These are phyloP conservation scores for Peromyscus nudipes DNA, from an alignment of 2,797 vertebrate species.

Conservation along the genomic window DNA sequence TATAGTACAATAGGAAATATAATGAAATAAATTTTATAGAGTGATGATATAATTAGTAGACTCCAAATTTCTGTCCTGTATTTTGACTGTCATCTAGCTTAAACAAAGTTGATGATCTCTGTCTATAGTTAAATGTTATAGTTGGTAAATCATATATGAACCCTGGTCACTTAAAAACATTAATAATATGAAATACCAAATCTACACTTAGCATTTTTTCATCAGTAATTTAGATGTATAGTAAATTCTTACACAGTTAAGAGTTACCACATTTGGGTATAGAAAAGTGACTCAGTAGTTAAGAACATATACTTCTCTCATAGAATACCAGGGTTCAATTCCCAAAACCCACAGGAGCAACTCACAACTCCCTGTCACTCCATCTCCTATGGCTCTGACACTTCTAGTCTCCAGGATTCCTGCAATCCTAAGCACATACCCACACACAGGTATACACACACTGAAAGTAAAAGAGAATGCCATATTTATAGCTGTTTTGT, in stretches of 20 bases:
- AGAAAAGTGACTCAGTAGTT: not conserved
- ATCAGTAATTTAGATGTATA: not conserved
- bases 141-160: not conserved
- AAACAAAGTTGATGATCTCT: not conserved
- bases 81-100: not conserved
- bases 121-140: not conserved
- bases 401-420: not conserved
- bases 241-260: not conserved
- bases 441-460: not conserved
- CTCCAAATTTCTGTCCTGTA: not conserved
- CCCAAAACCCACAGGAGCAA: not conserved
- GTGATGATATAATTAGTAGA: not conserved
- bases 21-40: not conserved
- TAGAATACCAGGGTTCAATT: not conserved
- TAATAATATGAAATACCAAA: not conserved
- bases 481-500: not conserved
- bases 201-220: not conserved
- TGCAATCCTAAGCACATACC: too few relatives aligned
- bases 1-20: slow-evolving; percentile 13
- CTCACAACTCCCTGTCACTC: not conserved
- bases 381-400: not conserved
- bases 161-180: not conserved
- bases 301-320: not conserved
- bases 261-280: not conserved
- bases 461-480: not conserved